phyloP scores from a whole-genome alignment of 2,888 invertebrate species.

The Drosophila pseudotakahashii region DNA sequence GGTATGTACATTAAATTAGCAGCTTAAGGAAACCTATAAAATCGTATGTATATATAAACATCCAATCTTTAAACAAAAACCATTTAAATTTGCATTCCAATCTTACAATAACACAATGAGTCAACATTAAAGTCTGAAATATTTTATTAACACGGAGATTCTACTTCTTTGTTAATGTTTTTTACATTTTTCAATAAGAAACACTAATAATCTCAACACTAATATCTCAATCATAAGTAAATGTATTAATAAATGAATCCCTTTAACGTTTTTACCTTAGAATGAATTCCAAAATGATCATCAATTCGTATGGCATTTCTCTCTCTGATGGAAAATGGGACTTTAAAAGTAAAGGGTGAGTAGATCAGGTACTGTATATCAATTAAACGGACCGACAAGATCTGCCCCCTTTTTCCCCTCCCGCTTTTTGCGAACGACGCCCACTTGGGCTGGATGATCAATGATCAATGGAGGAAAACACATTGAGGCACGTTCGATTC shows the following conservation, averaged over 20 bases:
- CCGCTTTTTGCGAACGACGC: constrained; percentile 53
- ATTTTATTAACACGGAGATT: too few species aligned
- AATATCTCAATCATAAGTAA: too few species aligned
- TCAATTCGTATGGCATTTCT: neutral
- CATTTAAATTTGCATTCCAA: neutral
- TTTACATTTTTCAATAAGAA: too few species aligned
- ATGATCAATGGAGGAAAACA: constrained; percentile 63
- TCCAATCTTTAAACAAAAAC: neutral
- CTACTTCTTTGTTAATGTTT: too few species aligned
- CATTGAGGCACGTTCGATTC: constrained; percentile 71
- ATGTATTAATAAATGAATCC: too few species aligned
- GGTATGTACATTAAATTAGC: neutral
- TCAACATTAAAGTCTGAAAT: too few species aligned
- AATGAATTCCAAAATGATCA: too few species aligned
- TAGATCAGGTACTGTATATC: constrained; percentile 70
- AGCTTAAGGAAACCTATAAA: neutral
- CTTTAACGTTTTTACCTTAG: too few species aligned
- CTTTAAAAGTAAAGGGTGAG: constrained; percentile 13
- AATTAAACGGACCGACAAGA: constrained; percentile 73
- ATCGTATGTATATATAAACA: neutral
- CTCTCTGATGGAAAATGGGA: constrained; percentile 2
- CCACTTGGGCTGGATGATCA: constrained; percentile 59
- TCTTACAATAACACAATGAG: neutral
- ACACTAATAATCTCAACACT: too few species aligned
- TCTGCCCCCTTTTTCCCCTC: constrained; percentile 30